Base-by-base conservation (phyloP, 1,140 invertebrate species). In the Drosophila willistoni region DNA sequence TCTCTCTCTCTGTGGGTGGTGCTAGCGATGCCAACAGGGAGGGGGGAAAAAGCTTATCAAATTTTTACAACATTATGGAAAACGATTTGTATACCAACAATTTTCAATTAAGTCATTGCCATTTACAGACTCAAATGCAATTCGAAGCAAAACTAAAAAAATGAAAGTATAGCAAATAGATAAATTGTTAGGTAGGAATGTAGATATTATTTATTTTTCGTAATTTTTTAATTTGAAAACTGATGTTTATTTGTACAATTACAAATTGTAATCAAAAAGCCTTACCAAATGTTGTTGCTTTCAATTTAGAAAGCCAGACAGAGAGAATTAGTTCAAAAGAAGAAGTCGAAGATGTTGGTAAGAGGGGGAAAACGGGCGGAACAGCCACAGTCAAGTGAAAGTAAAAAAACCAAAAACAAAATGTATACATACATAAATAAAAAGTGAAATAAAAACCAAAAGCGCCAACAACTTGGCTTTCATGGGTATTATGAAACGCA, bases 401-500 rank as follows among this genome's bases (percentile, higher is more conserved):
- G 44, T 51, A 51, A 51, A 51, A 47, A 51, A 51, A 51, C 44
- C 44, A 22, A 51, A 51, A 51, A 41, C 47, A 29, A 29, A 29
- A 6, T 29, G 33, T 17, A 7, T 17, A 57, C n/a, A 57, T 68
- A 55, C 59, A 61, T 71, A 78, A 78, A 56, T 68, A 64, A 68
- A 71, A 70, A 77, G 54, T 63, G 71, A 78, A 77, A 77, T 65
- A 29, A 61, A 44, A 56, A 69, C 55, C 75, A 22, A 17, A 29
- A 64, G 47, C 47, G 17, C 17, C 14, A 71, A 47, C 67, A 68
- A 72, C 74, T 66, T 62, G 68, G 75, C 75, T 78, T 78, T 77
- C 75, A 71, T 78, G 75, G 75, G 69, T 79, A 78, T 79, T 79
- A 79, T 79, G 76, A 79, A 79, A 79, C 76, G 68, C 55, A 68